Evolutionary conservation across 2,113 vertebrate genomes (phyloP), one percentile per base, ranked within the genome.

Genomic region (Anolis carolinensis): DNA sequence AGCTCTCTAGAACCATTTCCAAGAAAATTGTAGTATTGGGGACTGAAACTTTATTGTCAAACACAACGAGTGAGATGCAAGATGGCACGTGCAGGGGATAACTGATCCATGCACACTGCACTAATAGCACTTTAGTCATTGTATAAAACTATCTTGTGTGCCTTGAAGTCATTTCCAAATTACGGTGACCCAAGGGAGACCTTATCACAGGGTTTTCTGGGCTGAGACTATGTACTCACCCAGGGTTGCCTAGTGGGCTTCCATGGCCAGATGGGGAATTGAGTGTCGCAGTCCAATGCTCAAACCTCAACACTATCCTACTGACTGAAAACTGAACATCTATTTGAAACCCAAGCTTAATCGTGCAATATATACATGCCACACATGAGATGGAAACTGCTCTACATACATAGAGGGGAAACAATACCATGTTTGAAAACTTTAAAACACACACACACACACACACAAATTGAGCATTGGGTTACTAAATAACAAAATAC

Each of bases 401-500:
- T 7, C 27, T 78, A 62, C 50, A 62, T 10, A 36, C 52, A 7
- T 2, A 36, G n/a, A 63, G 21, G 32, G 62, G 81, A 84, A 79
- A 74, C 2, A 75, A 1, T 32, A 63, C 21, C 18, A 62, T 7
- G 10, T 5, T 11, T 7, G 55, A 7, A 63, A 79, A 79, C 36
- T 18, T 8, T 39, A 75, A 18, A 52, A 14, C 2, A 44, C 39
- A 5, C 39, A 44, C 39, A 5, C 39, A 83, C n/a, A n/a, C n/a
- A n/a, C n/a, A 52, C 72, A 70, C 74, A 25, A n/a, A 0, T 0
- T 6, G 14, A 48, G 55, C 14, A 48, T 74, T 83, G 18, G 0
- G 65, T 36, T 75, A 14, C 2, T 79, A 36, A 1, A 32, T 63
- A 8, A 0, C 7, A 16, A n/a, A 34, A 4, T 0, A 0, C n/a